phyloP scores from a whole-genome alignment of 2,888 invertebrate genomes.

The Oligia fasciuncula region DNA sequence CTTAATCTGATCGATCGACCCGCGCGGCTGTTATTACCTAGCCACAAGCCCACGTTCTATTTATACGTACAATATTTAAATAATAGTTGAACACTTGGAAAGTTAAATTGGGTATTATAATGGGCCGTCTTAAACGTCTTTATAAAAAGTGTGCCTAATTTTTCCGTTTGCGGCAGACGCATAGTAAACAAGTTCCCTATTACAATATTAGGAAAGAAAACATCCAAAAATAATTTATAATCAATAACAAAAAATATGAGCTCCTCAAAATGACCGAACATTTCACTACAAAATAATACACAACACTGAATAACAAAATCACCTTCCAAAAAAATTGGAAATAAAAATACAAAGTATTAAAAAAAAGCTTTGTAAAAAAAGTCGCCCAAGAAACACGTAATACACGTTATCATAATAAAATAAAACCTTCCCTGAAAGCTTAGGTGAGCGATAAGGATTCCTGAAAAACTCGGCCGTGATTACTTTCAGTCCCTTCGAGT shows the following conservation, averaged over 20 bases:
- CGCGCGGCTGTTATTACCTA: too few species aligned
- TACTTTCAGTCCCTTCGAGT: slow-evolving; percentile 60
- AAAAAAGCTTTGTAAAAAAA: slow-evolving; percentile 17
- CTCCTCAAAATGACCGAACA: not conserved
- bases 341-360: slow-evolving; percentile 24
- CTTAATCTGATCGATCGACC: too few species aligned
- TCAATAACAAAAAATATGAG: not conserved
- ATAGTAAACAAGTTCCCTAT: not conserved
- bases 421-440: slow-evolving; percentile 59
- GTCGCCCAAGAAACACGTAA: slow-evolving; percentile 48
- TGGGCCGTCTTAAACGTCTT: not conserved
- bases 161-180: not conserved
- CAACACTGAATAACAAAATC: not conserved
- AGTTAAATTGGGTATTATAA: not conserved
- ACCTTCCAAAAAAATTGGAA: slow-evolving; percentile 11
- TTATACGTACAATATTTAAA: too few species aligned
- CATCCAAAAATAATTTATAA: not conserved
- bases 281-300: not conserved
- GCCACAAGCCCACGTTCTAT: too few species aligned
- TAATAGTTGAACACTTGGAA: not conserved
- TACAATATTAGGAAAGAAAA: not conserved
- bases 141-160: not conserved
- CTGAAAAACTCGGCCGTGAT: slow-evolving; percentile 63
- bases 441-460: slow-evolving; percentile 66
- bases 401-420: slow-evolving; percentile 65